These are phyloP conservation scores for Spinus pinus DNA, from an alignment of 2,797 vertebrate genomes.

Conservation along the genomic window DNA sequence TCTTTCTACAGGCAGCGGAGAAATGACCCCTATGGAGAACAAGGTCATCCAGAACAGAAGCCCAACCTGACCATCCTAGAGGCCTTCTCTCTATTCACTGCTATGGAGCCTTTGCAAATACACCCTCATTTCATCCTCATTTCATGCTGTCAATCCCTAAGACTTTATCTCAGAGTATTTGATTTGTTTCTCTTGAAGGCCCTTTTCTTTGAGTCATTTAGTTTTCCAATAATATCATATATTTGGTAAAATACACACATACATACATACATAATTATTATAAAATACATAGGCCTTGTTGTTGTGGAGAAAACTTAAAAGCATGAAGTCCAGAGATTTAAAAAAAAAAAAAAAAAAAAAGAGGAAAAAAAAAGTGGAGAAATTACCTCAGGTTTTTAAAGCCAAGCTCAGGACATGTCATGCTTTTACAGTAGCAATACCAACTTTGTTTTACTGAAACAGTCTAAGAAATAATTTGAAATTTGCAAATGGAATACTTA, in stretches of 20 bases:
- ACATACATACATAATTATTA: neutral
- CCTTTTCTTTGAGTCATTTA: neutral
- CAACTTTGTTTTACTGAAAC: neutral
- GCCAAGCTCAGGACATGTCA: neutral
- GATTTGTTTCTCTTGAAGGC: neutral
- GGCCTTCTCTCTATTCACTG: neutral
- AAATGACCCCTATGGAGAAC: neutral
- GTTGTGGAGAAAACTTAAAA: neutral
- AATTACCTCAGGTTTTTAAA: neutral
- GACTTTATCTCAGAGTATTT: neutral
- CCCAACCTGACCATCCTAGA: neutral
- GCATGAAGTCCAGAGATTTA: neutral
- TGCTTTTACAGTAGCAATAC: neutral
- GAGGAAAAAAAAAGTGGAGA: neutral
- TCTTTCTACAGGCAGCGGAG: neutral
- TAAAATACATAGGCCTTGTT: neutral
- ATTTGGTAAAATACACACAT: neutral
- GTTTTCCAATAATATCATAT: neutral
- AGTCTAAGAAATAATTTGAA: neutral
- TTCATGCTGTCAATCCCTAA: neutral
- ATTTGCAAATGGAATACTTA: neutral
- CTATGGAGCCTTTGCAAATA: neutral
- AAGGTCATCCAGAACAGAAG: neutral
- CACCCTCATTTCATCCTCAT: neutral
- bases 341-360: neutral